These are phyloP conservation scores for Reticulitermes speratus DNA, from an alignment of 1,140 invertebrate genomes.

Conservation along the genomic window DNA sequence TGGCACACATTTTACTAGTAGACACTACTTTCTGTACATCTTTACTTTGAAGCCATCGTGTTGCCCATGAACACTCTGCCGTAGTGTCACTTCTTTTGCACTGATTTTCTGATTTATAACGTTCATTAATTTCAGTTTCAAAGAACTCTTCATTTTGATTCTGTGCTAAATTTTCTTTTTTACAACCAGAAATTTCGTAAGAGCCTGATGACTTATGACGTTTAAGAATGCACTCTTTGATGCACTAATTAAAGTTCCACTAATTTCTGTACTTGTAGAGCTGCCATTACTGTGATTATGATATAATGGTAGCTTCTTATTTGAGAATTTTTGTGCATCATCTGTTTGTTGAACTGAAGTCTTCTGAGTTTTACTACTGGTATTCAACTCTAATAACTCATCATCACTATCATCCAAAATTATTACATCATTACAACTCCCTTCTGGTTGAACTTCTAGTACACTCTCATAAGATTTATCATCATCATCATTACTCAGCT, in stretches of 20 bases:
- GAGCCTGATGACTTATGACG: not conserved
- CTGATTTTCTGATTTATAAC: not conserved
- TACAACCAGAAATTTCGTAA: not conserved
- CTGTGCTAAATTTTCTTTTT: not conserved
- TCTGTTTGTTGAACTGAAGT: not conserved
- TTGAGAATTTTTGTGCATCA: not conserved
- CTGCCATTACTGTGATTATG: too few relatives aligned
- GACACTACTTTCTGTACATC: constrained; percentile 40
- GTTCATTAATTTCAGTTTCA: not conserved
- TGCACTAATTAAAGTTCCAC: too few relatives aligned
- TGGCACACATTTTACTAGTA: constrained; percentile 40
- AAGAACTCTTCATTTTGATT: not conserved
- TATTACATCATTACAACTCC: constrained; percentile 8
- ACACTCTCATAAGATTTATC: constrained; percentile 20
- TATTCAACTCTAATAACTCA: not conserved
- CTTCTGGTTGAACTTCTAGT: constrained; percentile 19
- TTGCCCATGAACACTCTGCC: constrained; percentile 33
- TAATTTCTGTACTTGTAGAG: too few relatives aligned
- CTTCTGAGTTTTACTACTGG: not conserved
- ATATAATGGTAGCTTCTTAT: too few relatives aligned
- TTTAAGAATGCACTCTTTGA: too few relatives aligned
- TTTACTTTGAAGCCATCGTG: constrained; percentile 40
- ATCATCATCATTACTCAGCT: not conserved
- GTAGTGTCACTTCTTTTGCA: not conserved
- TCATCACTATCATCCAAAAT: constrained; percentile 20